phyloP scores from a whole-genome alignment of 2,797 vertebrate genomes.

The Poecilia gillii region DNA sequence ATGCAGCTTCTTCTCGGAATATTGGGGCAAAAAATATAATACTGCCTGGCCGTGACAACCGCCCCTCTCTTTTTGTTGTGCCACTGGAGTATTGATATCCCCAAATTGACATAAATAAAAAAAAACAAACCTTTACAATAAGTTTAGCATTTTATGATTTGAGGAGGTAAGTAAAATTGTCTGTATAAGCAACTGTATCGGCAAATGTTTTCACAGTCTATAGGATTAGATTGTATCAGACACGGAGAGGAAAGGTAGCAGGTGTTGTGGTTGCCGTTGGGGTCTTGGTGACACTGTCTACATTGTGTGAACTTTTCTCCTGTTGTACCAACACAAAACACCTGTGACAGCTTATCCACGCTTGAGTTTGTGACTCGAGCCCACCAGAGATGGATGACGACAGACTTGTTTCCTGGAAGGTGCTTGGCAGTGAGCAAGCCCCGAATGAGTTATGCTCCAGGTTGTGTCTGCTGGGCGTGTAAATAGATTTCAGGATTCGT shows the following conservation, averaged over 20 bases:
- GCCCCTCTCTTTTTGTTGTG: neutral
- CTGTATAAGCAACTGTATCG: constrained; percentile 3
- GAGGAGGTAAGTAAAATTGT: neutral
- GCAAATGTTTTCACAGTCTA: constrained; percentile 13
- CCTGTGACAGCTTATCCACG: constrained; percentile 58
- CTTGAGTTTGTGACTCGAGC: constrained; percentile 20
- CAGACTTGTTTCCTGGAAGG: constrained; percentile 18
- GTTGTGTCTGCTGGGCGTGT: constrained; percentile 10
- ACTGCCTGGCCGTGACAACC: neutral
- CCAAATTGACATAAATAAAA: neutral
- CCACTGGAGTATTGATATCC: neutral
- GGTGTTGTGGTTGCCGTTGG: constrained; percentile 42
- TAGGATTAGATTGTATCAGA: neutral
- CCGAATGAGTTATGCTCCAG: constrained; percentile 28
- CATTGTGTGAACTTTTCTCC: constrained; percentile 38
- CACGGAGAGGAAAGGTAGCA: constrained; percentile 46
- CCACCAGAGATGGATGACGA: constrained; percentile 14
- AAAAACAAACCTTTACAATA: neutral
- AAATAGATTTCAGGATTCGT: constrained; percentile 25
- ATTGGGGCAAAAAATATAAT: neutral
- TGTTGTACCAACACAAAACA: constrained; percentile 50
- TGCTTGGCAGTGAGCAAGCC: constrained; percentile 9
- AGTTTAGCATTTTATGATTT: neutral
- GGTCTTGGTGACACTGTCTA: constrained; percentile 32
- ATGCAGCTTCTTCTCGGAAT: neutral